A percentile compares a stretch with the other conserved stretches of the same genome.
Evolutionary conservation across 2,888 invertebrate species (phyloP).

Genomic region (Folsomia manolachei): DNA sequence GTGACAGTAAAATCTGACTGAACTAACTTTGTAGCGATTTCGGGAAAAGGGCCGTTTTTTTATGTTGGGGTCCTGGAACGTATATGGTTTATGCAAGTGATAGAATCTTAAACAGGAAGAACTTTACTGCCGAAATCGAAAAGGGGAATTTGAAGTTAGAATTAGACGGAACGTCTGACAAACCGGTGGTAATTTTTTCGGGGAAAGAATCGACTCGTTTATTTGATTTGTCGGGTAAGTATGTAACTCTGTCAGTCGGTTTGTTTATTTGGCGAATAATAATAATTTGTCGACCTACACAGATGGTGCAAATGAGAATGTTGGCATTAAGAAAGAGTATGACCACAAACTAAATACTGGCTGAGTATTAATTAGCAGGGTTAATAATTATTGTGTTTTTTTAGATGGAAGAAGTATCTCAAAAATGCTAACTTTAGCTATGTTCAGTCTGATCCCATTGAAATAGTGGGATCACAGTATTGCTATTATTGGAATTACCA

Average conservation of each 20-base stretch:
- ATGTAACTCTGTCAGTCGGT: no score
- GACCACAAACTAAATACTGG: no score
- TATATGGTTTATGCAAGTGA: background rate
- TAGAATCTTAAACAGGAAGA: background rate
- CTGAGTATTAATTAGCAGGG: background rate
- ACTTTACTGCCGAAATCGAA: background rate
- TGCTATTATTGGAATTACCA: constrained; percentile 10
- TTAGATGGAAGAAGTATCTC: background rate
- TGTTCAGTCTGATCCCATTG: background rate
- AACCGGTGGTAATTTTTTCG: no score
- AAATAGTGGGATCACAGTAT: background rate
- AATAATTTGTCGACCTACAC: no score
- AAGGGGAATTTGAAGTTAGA: background rate
- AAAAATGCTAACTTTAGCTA: background rate
- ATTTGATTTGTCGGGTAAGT: no score
- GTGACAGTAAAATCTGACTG: no score
- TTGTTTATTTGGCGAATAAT: no score
- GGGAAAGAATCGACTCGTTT: no score
- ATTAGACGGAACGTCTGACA: no score
- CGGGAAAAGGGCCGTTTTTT: background rate
- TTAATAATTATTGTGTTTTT: background rate
- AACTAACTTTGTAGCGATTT: background rate
- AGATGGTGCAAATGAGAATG: no score
- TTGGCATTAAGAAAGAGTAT: no score
- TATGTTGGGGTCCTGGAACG: background rate